Base-by-base conservation (phyloP, 2,888 invertebrate species). In the Lepidocyrtinus sp. region DNA sequence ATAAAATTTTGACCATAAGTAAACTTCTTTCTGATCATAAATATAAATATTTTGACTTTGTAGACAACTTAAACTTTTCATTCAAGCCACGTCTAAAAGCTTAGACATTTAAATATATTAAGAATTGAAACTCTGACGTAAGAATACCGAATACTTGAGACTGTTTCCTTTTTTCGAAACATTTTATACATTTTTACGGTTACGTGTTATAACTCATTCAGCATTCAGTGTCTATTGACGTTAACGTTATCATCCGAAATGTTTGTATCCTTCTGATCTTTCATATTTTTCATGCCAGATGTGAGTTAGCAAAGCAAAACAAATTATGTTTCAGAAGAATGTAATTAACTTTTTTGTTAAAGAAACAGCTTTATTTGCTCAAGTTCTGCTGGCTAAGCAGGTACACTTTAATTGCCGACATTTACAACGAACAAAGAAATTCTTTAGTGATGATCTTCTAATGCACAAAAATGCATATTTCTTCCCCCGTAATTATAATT, bases 141-240 rank as follows among this genome's bases (percentile, higher is more conserved):
- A n/a, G n/a, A n/a, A n/a, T n/a, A n/a, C n/a, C n/a, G n/a, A n/a
- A n/a, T n/a, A n/a, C n/a, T n/a, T n/a, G n/a, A 36, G 36, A 36
- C 12, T 36, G 12, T 5, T 12, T 36, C 36, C 5, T 55, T 55
- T 55, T 55, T 55, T 55, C 17, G 55, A 55, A 55, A 55, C 55
- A 55, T 55, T 55, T 55, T 17, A 55, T 55, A 55, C n/a, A 55
- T 55, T 55, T 55, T 55, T 55, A 55, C 55, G 17, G 55, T 55
- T 55, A n/a, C 55, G n/a, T 36, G 12, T n/a, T n/a, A n/a, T n/a
- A n/a, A n/a, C n/a, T n/a, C n/a, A n/a, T n/a, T n/a, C 5, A 36
- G 36, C 5, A 12, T 36, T 7, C 36, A 36, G 12, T 36, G 36
- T 36, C 36, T 36, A 36, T 36, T 36, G 36, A 36, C 36, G 36